Conservation (phyloP, 1,140 invertebrate genomes). For the Antheraea mylitta region DNA sequence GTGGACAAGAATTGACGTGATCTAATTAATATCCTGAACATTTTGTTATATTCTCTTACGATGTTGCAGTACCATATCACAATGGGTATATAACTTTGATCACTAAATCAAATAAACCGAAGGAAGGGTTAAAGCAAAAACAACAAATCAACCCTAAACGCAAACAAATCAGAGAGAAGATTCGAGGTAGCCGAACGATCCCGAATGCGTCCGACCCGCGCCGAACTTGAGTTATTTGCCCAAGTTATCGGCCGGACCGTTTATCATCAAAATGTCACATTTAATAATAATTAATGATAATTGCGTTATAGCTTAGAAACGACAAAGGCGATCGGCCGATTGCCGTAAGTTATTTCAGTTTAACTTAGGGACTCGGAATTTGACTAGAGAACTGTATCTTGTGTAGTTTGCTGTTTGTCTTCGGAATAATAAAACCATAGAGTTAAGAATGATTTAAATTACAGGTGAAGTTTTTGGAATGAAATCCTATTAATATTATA, state of each 20-base stretch:
- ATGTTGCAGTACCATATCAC: too few species aligned
- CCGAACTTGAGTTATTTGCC: slow-evolving; percentile 66
- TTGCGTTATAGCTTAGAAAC: slow-evolving; percentile 68
- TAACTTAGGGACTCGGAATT: slow-evolving; percentile 67
- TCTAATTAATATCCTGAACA: too few species aligned
- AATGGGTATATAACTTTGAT: too few species aligned
- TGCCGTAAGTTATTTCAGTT: slow-evolving; percentile 73
- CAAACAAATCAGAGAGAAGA: slow-evolving; percentile 2
- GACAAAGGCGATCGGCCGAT: slow-evolving; percentile 73
- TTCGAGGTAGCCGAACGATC: slow-evolving; percentile 5
- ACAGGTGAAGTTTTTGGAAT: too few species aligned
- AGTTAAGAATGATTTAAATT: slow-evolving; percentile 20
- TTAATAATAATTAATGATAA: slow-evolving; percentile 78
- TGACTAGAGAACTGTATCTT: slow-evolving; percentile 71
- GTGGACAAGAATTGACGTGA: too few species aligned
- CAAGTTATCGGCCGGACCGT: slow-evolving; percentile 71
- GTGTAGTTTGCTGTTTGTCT: slow-evolving; percentile 54
- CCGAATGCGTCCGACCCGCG: slow-evolving; percentile 20
- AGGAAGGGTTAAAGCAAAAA: not conserved
- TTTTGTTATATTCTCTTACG: too few species aligned
- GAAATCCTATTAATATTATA: too few species aligned
- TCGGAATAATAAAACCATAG: slow-evolving; percentile 27
- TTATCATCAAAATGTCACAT: slow-evolving; percentile 69
- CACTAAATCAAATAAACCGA: too few species aligned
- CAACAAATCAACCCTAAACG: slow-evolving; percentile 3